A percentile compares a stretch with the other conserved stretches of the same genome.
Conservation (phyloP, 2,888 invertebrate species). For the Norana najaformis region DNA sequence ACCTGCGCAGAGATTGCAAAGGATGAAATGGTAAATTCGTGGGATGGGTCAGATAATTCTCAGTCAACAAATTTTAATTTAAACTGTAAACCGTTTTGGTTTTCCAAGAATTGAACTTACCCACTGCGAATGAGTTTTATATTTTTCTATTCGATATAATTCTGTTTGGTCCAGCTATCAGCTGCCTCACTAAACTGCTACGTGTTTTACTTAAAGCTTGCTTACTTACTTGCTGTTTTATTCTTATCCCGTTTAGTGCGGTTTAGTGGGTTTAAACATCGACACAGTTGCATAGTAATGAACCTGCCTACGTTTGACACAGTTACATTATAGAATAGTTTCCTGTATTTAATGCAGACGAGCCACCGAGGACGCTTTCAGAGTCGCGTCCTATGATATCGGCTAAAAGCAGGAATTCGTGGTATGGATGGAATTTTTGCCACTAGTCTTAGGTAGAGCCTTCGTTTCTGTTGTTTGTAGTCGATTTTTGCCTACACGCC, state of each 20-base stretch:
- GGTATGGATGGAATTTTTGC: constrained; percentile 15
- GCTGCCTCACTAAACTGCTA: not conserved
- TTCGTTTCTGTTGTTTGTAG: not conserved
- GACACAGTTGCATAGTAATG: constrained; percentile 13
- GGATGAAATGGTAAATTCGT: no score
- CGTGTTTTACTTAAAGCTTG: not conserved
- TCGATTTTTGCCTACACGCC: not conserved
- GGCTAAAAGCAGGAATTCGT: not conserved
- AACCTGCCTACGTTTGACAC: not conserved
- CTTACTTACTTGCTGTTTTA: not conserved
- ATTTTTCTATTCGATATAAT: not conserved
- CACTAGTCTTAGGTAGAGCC: constrained; percentile 1
- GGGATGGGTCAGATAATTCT: no score
- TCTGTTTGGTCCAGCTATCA: not conserved
- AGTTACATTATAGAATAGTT: not conserved
- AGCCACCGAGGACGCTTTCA: not conserved
- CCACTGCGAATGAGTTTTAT: not conserved
- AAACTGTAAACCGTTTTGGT: no score
- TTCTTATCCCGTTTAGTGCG: constrained; percentile 5
- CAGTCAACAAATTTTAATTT: no score
- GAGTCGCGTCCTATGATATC: constrained; percentile 1
- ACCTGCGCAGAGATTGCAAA: no score
- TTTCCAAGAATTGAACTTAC: no score
- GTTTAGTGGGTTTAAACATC: not conserved
- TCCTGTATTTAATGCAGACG: constrained; percentile 13